Conservation (phyloP, 2,888 invertebrate genomes). For the Habroteleia sp. region DNA sequence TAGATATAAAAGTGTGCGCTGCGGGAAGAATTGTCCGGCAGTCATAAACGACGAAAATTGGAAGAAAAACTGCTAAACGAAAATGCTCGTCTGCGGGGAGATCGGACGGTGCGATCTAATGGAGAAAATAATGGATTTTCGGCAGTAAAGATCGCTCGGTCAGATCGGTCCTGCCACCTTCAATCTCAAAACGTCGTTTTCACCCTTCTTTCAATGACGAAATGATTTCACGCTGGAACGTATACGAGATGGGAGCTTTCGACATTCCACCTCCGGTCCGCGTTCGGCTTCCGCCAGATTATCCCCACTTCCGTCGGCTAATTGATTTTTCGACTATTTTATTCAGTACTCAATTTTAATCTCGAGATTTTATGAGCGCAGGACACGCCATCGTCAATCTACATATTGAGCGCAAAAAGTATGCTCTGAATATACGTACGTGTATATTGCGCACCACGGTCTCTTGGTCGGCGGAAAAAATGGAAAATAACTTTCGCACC, state of each 20-base stretch:
- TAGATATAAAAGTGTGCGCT: constrained; percentile 59
- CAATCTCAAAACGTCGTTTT: constrained; percentile 58
- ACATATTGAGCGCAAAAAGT: constrained; percentile 56
- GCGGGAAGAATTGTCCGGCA: constrained; percentile 65
- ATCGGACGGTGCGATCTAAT: constrained; percentile 78
- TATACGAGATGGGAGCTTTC: constrained; percentile 63
- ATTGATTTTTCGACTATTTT: constrained; percentile 78
- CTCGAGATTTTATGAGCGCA: constrained; percentile 67
- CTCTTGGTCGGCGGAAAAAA: constrained; percentile 37
- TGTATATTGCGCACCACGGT: constrained; percentile 28
- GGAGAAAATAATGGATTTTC: constrained; percentile 80
- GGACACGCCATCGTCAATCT: constrained; percentile 68
- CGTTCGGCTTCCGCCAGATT: constrained; percentile 70
- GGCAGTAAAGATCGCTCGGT: constrained; percentile 79
- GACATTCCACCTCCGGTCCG: constrained; percentile 66
- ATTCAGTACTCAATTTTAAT: constrained; percentile 66
- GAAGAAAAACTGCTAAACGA: constrained; percentile 81
- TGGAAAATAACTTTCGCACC: constrained; percentile 65
- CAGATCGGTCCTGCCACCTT: constrained; percentile 73
- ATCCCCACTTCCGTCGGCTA: constrained; percentile 73
- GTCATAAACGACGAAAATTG: constrained; percentile 79
- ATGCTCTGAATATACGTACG: constrained; percentile 23
- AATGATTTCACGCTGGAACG: constrained; percentile 54
- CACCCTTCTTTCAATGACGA: constrained; percentile 56
- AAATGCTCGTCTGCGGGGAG: constrained; percentile 74